Conservation (phyloP, 2,113 vertebrate genomes). For the Pycnonotus jocosus region DNA sequence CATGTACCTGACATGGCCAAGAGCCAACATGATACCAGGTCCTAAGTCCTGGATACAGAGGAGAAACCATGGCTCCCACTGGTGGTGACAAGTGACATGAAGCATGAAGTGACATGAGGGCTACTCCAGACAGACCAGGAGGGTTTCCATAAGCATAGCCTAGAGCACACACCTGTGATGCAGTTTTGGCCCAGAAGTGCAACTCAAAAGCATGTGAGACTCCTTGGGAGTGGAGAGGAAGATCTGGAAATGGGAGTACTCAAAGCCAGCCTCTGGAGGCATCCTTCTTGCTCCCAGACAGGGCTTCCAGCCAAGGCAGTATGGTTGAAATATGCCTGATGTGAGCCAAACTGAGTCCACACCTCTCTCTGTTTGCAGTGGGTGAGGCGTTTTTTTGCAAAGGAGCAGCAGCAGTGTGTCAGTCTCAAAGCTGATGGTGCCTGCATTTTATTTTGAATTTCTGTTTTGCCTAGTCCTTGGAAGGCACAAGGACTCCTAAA, state of each 20-base stretch:
- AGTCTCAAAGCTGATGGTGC: not conserved
- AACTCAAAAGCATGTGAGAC: not conserved
- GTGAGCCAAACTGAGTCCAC: not conserved
- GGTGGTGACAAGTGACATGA: not conserved
- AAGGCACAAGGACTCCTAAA: not conserved
- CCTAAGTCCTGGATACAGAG: not conserved
- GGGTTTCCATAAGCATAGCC: not conserved
- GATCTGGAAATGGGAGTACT: not conserved
- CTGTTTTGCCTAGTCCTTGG: not conserved
- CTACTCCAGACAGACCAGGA: not conserved
- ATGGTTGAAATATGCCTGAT: not conserved
- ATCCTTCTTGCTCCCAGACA: not conserved
- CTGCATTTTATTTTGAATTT: not conserved
- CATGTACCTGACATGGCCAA: accelerated
- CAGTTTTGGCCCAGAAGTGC: not conserved
- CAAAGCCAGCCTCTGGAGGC: not conserved
- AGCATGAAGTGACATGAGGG: not conserved
- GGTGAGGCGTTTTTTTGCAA: not conserved
- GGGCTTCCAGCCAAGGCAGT: not conserved
- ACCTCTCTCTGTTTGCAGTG: not conserved
- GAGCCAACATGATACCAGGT: not conserved
- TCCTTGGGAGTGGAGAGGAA: not conserved
- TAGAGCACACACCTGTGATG: not conserved
- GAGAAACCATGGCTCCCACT: not conserved
- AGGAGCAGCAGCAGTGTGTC: not conserved